A percentile compares a stretch with the other conserved stretches of the same genome.
phyloP scores from a whole-genome alignment of 2,113 vertebrate genomes.

The Caloenas nicobarica region DNA sequence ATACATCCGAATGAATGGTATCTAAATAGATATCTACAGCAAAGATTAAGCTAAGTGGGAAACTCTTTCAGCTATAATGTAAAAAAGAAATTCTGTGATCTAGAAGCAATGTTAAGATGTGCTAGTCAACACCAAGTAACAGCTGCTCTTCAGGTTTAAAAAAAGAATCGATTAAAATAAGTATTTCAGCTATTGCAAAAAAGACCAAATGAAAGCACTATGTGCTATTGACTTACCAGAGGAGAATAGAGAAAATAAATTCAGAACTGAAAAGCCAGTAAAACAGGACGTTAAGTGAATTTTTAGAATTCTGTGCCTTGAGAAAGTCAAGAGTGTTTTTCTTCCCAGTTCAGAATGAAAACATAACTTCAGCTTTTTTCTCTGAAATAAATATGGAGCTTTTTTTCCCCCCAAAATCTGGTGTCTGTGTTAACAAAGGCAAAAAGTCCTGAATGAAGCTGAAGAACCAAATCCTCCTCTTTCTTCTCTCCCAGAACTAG shows the following conservation, averaged over 20 bases:
- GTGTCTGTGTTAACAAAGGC: neutral
- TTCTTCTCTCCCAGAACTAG: neutral
- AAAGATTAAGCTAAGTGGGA: neutral
- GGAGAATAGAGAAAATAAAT: constrained; percentile 18
- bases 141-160: constrained; percentile 47
- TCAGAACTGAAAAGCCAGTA: constrained; percentile 26
- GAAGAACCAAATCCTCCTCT: neutral
- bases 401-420: neutral
- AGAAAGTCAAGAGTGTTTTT: constrained; percentile 40
- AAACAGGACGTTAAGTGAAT: constrained; percentile 2
- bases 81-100: neutral
- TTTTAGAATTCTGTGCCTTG: constrained; percentile 38
- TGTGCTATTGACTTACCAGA: neutral
- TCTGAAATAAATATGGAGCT: neutral
- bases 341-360: constrained; percentile 9
- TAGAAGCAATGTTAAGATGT: constrained; percentile 16
- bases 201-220: constrained; percentile 5
- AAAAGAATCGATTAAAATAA: constrained; percentile 43
- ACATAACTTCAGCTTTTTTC: neutral
- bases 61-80: neutral
- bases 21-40: neutral
- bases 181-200: constrained; percentile 46
- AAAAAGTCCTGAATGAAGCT: neutral
- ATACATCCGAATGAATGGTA: neutral
- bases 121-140: constrained; percentile 32